Conservation (phyloP, 1,140 invertebrate genomes). For the Atta texana region DNA sequence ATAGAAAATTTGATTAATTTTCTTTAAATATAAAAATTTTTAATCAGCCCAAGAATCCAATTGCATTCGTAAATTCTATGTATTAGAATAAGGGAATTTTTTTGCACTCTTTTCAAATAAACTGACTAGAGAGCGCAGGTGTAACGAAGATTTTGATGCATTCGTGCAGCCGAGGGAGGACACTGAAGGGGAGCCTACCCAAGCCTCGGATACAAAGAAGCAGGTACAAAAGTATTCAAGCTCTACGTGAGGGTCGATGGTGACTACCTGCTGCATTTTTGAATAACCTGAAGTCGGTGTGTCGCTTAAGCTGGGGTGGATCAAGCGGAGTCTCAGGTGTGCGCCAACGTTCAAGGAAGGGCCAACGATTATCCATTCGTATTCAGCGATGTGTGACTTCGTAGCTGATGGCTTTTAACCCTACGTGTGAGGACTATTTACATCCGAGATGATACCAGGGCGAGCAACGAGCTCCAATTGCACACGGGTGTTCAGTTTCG, state of each 20-base stretch:
- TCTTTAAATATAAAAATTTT: background rate
- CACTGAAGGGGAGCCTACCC: conserved; percentile 30
- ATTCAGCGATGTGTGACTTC: conserved; percentile 62
- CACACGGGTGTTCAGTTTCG: conserved; percentile 14
- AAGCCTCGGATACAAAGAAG: conserved; percentile 44
- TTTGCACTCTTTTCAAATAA: background rate
- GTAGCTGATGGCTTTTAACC: conserved; percentile 14
- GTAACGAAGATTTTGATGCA: conserved; percentile 21
- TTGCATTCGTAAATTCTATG: background rate
- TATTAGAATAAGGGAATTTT: background rate
- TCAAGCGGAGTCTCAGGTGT: conserved; percentile 59
- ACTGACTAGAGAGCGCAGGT: conserved; percentile 35
- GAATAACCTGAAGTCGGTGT: conserved; percentile 19
- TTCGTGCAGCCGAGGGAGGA: background rate
- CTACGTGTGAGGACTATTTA: conserved; percentile 40
- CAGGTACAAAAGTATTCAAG: conserved; percentile 50
- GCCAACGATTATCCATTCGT: conserved; percentile 45
- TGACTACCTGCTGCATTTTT: conserved; percentile 60
- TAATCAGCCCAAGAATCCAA: background rate
- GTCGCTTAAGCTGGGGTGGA: conserved; percentile 18
- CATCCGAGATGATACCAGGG: conserved; percentile 62
- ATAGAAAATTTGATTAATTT: background rate
- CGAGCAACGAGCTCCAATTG: conserved; percentile 24
- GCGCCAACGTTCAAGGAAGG: background rate
- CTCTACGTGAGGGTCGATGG: conserved; percentile 24